Evolutionary conservation across 2,113 vertebrate species (phyloP).

Genomic region (Acanthochromis polyacanthus): DNA sequence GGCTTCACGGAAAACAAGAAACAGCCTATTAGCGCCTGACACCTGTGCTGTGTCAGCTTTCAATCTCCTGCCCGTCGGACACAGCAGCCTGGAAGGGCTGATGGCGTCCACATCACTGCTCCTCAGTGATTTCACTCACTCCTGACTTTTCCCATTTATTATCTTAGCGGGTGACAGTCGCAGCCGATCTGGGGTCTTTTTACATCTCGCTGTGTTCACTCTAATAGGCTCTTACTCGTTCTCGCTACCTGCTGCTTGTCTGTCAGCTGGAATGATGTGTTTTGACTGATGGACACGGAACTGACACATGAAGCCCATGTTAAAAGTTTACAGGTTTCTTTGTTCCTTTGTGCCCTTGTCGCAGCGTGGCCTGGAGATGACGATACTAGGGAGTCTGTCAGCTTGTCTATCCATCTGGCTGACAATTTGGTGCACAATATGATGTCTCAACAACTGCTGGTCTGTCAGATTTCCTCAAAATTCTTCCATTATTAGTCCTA

Average conservation of each 20-base stretch:
- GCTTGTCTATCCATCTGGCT: conserved; percentile 11
- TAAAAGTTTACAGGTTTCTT: neutral
- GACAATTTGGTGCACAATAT: conserved; percentile 3
- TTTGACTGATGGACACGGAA: neutral
- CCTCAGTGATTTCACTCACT: conserved; percentile 15
- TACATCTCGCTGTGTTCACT: conserved; percentile 1
- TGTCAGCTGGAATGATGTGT: neutral
- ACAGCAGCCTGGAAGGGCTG: neutral
- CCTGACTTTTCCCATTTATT: conserved; percentile 37
- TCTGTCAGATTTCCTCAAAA: neutral
- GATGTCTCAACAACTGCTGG: neutral
- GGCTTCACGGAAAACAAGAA: conserved; percentile 26
- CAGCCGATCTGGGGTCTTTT: conserved; percentile 9
- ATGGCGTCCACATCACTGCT: conserved; percentile 12
- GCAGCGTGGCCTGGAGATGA: too few relatives aligned
- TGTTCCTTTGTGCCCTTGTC: neutral
- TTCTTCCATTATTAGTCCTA: neutral
- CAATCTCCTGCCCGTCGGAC: neutral
- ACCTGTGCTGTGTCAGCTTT: conserved; percentile 6
- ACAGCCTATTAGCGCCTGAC: conserved; percentile 1
- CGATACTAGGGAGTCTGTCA: neutral
- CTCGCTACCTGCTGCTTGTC: neutral
- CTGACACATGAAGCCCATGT: neutral
- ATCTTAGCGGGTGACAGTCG: conserved; percentile 7
- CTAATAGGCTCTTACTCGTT: neutral